phyloP scores from a whole-genome alignment of 2,797 vertebrate genomes.

The Gymnoscopelus microlampas region DNA sequence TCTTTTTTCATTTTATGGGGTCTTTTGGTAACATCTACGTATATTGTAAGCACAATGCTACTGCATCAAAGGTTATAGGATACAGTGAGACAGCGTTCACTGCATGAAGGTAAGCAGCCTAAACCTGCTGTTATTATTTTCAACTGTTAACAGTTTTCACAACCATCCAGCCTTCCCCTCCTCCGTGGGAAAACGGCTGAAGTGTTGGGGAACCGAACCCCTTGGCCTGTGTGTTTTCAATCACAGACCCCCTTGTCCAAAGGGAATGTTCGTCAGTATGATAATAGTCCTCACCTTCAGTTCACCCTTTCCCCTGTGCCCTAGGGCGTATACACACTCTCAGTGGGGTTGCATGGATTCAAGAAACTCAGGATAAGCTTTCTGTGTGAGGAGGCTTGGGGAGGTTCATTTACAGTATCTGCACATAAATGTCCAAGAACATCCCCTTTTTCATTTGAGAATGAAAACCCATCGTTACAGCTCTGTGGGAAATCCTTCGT shows the following conservation, averaged over 20 bases:
- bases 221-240: slow-evolving; percentile 43
- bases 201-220: slow-evolving; percentile 14
- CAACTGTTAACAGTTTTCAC: no score
- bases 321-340: slow-evolving; percentile 6
- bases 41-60: no score
- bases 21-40: no score
- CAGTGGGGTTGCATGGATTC: slow-evolving; percentile 24
- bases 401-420: slow-evolving; percentile 1
- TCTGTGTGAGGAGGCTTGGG: neutral
- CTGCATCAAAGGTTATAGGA: no score
- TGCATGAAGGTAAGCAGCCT: no score
- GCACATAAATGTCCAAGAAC: neutral
- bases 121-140: no score
- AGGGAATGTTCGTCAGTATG: slow-evolving; percentile 20
- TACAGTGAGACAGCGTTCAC: no score
- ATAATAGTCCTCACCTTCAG: slow-evolving; percentile 39
- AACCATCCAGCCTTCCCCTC: neutral
- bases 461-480: neutral
- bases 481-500: neutral
- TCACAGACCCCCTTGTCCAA: slow-evolving; percentile 23
- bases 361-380: slow-evolving; percentile 11
- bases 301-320: slow-evolving; percentile 25
- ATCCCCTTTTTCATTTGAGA: neutral
- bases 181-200: slow-evolving; percentile 13
- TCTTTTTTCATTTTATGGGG: no score